Evolutionary conservation across 2,113 vertebrate genomes (phyloP).

Genomic region (Crotalus tigris): DNA sequence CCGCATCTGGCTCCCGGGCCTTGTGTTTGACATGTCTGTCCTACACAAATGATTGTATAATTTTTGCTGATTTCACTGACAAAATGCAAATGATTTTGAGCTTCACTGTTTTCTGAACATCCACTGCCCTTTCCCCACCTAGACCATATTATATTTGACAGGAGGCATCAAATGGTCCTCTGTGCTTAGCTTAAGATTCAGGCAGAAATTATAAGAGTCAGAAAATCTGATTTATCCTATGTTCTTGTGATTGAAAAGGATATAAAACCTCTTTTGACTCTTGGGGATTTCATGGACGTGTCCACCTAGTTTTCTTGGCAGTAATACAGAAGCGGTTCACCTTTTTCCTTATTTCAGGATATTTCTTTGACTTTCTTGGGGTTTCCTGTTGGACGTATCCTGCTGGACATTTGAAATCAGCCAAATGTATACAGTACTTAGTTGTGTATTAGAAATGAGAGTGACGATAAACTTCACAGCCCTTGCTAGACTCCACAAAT

Average conservation of each 20-base stretch:
- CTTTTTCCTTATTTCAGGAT: not conserved
- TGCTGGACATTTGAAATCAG: not conserved
- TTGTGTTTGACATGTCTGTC: no score
- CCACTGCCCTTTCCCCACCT: not conserved
- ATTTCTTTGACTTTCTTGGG: not conserved
- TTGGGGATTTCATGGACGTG: not conserved
- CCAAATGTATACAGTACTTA: not conserved
- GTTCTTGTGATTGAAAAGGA: not conserved
- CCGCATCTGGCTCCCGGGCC: no score
- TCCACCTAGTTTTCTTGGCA: not conserved
- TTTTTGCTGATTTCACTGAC: not conserved
- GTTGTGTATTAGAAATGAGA: not conserved
- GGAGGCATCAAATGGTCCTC: not conserved
- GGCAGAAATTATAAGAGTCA: not conserved
- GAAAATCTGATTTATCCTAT: not conserved
- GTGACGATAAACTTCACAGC: not conserved
- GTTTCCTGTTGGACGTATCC: not conserved
- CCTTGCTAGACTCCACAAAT: not conserved
- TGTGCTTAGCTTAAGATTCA: not conserved
- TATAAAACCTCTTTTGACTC: not conserved
- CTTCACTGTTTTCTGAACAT: not conserved
- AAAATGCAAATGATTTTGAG: not conserved
- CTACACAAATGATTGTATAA: not conserved
- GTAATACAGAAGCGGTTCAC: not conserved
- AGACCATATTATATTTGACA: not conserved